Base-by-base conservation (phyloP, 1,140 invertebrate genomes). In the Colletes gigas region DNA sequence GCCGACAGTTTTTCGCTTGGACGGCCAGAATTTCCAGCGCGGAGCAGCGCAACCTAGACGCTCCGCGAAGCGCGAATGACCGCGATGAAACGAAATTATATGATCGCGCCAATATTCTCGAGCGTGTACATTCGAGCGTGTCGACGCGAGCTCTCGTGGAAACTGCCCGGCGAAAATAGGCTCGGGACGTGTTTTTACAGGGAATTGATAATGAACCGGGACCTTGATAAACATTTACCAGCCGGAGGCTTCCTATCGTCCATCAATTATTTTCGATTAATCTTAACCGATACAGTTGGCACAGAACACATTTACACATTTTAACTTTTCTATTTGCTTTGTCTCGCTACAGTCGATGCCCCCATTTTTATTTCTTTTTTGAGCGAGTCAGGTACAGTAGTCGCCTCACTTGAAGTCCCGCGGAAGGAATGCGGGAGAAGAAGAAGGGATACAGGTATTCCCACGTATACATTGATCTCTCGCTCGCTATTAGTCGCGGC, bases 71-170 rank as follows among this genome's bases (percentile, higher is more conserved):
- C 75, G 69, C 75, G 44, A 83, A 84, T 57, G 74, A 69, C 14
- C 62, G 72, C 72, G 72, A 83, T 73, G 75, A 84, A 73, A 79
- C 59, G 57, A 83, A 84, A 83, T 83, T 84, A 83, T 72, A 83
- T 30, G 21, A 17, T n/a, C 57, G 54, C 19, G 44, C 4, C 74
- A 55, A 71, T 83, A 82, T 82, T 59, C 54, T 60, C 30, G 19
- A 14, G 6, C 47, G 19, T 65, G 39, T 12, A 73, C 54, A 55
- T 0, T 7, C 44, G 47, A 41, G 77, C 63, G 62, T 57, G 47
- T 7, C 15, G 17, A n/a, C 55, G 55, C 5, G 55, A 7, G 52
- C 10, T 54, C 15, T 47, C 41, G 15, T 62, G 72, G 39, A 47
- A 74, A 72, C 70, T 4, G 6, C 9, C 7, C 4, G 52, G n/a